Base-by-base conservation (phyloP, 1,140 invertebrate species). In the Choristoneura fumiferana region DNA sequence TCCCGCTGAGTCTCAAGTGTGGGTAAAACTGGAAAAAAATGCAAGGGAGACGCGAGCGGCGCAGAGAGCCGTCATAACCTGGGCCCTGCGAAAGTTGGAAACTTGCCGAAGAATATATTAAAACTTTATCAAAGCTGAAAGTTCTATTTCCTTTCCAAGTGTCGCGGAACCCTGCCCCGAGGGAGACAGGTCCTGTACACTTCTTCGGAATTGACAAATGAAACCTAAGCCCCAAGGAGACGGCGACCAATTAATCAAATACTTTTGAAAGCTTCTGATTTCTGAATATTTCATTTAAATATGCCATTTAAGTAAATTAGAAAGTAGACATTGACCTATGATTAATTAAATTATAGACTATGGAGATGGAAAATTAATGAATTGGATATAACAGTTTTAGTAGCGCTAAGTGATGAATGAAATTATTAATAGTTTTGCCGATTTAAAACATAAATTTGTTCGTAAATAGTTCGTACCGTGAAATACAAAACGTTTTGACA, bases 41-140 rank as follows among this genome's bases (percentile, higher is more conserved):
- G 62, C 56, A 67, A 73, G 73, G 55, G 57, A 61, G 54, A 62
- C 63, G 68, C 71, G 60, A 54, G 53, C 61, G 62, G 73, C 61
- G 77, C 71, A 64, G 70, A 63, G 67, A 80, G 72, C 64, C 76
- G 69, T 81, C 82, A 85, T 84, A 87, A 84, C 81, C 69, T 73
- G 61, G 57, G 63, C 62, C 63, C 63, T 57, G 59, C 63, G 69
- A 77, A 81, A 83, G 62, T 81, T 71, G 67, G 61, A 62, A 81
- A 81, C 74, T 83, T 74, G 64, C 73, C 72, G 73, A 85, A 83
- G 84, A 87, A 87, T 87, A 84, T 81, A 84, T 87, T 87, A 85
- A 87, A 87, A 87, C 78, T 87, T 87, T 83, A 78, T 84, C 81
- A 84, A 85, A 87, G 84, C 77, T 69, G 57, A 72, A 80, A 87